Evolutionary conservation across 2,888 invertebrate genomes (phyloP).

Genomic region (Eristalis tenax): DNA sequence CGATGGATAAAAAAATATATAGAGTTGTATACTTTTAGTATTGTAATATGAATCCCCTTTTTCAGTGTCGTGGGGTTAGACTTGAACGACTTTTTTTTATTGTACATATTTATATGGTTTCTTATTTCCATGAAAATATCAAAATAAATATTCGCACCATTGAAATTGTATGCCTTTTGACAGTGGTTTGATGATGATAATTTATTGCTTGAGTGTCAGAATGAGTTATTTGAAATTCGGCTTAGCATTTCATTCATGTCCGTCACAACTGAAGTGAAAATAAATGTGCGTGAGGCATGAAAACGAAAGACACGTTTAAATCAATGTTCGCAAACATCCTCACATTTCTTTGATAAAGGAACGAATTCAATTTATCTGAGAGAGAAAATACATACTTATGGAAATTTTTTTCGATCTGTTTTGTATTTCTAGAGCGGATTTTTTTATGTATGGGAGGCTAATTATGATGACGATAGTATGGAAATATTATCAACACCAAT

Average conservation of each 20-base stretch:
- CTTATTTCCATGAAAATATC: constrained; percentile 8
- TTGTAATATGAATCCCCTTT: constrained; percentile 47
- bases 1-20: neutral
- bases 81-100: constrained; percentile 17
- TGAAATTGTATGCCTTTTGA: constrained; percentile 54
- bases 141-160: constrained; percentile 46
- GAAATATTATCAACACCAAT: too few relatives aligned
- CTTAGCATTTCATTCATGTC: constrained; percentile 35
- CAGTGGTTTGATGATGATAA: constrained; percentile 51
- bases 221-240: constrained; percentile 42
- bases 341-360: neutral
- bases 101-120: constrained; percentile 4
- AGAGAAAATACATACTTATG: too few relatives aligned
- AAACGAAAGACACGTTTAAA: neutral
- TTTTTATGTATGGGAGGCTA: too few relatives aligned
- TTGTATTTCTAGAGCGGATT: too few relatives aligned
- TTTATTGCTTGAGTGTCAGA: constrained; percentile 53
- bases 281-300: constrained; percentile 15
- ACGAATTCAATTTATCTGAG: neutral
- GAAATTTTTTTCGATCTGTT: neutral
- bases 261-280: constrained; percentile 9
- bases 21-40: neutral
- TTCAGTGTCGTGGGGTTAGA: constrained; percentile 43
- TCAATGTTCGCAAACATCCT: neutral
- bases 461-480: too few relatives aligned